phyloP scores from a whole-genome alignment of 1,140 invertebrate genomes.

The Drosophila parabipectinata region DNA sequence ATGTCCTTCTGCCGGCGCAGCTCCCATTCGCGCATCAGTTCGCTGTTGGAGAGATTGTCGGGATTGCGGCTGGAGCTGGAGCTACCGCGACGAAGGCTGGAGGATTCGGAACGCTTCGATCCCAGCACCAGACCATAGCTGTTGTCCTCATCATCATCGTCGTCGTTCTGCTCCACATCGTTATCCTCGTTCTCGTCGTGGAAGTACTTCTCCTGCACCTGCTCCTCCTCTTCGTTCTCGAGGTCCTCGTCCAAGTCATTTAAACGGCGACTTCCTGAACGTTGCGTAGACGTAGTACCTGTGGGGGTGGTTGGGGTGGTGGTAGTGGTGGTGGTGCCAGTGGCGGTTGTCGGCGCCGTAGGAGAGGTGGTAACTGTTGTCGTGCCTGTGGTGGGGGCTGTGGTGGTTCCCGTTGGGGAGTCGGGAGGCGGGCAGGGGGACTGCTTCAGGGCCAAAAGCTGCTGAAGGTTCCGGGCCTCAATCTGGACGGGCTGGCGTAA shows the following conservation, averaged over 20 bases:
- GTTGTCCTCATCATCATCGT: constrained; percentile 10
- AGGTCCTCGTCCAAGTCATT: not conserved
- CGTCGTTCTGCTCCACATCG: constrained; percentile 5
- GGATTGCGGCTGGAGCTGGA: not conserved
- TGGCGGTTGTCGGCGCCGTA: not conserved
- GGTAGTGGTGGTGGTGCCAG: rapidly evolving
- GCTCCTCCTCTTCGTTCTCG: not conserved
- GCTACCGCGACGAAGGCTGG: not conserved
- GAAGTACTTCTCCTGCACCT: constrained; percentile 35
- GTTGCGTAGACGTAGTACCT: no score
- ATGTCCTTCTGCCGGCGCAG: constrained; percentile 52
- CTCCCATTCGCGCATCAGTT: constrained; percentile 38
- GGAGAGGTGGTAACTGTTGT: not conserved
- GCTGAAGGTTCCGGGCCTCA: constrained; percentile 41
- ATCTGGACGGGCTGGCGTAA: constrained; percentile 19
- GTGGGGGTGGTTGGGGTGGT: not conserved
- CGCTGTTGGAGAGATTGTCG: not conserved
- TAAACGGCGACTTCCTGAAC: not conserved
- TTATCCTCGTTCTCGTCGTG: constrained; percentile 2
- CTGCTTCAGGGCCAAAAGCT: constrained; percentile 34
- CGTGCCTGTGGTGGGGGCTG: not conserved
- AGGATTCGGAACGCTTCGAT: constrained; percentile 10
- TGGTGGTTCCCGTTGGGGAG: not conserved
- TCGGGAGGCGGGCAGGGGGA: not conserved
- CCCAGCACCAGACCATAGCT: not conserved